Base-by-base conservation (phyloP, 1,140 invertebrate species). In the Idris sp. region DNA sequence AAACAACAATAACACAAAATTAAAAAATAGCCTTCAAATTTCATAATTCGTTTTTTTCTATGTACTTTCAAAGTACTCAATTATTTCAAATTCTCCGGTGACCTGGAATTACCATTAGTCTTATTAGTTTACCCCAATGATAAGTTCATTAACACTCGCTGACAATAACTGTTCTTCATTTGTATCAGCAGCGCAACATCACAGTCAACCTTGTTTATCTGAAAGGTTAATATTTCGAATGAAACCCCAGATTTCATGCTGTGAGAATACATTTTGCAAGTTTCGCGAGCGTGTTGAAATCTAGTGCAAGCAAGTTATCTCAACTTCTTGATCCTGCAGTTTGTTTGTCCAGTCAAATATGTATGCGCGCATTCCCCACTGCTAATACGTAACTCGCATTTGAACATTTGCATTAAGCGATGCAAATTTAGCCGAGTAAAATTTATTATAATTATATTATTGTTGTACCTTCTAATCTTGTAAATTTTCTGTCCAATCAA, bases 271-370 rank as follows among this genome's bases (percentile, higher is more conserved):
- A 33, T 71, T 26, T 71, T 18, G 10, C 30, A 71, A 61, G 53
- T 71, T 54, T 1, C 41, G 13, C 26, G 36, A 7, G 38, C 33
- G 59, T 22, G 54, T 26, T 36, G 44, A 61, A 53, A 54, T 36
- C 38, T 43, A 40, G 13, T 36, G 14, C 46, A 13, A 67, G 40
- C 31, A 53, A 62, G 56, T 54, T 71, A 61, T 61, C 35, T 19
- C 41, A 68, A 74, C 62, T 68, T 74, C 58, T 56, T 61, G 61
- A 74, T 74, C 62, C 56, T 56, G 53, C 13, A 54, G 56, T 40
- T 68, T 74, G 72, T 74, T 74, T 74, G 72, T 68, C 72, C 64
- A 62, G 56, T 67, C 58, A 74, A 74, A 74, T 74, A 68, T 68
- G 51, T 53, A 74, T 49, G 53, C 41, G 43, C 58, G 48, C 56